Evolutionary conservation across 92 coral and sea anemone genomes (phyloP), one percentile per base, ranked within the genome.

Genomic region (Heteractis magnifica): DNA sequence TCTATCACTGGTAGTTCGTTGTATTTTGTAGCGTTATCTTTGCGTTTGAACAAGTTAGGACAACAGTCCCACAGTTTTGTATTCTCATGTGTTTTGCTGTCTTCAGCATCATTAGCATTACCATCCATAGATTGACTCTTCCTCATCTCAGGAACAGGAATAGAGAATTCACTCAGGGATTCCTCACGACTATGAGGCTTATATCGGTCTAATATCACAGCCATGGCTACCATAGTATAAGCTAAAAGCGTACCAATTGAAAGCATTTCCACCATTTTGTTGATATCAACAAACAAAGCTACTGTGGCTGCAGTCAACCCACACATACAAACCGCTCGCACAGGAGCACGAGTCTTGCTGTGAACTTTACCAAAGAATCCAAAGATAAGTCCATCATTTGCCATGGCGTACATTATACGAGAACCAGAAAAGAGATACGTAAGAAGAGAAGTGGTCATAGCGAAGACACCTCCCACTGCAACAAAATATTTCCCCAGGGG

Each of bases 241-340:
- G 98, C 98, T 4, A 88, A 80, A 5, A 94, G 82, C 10, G 98
- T 94, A n/a, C 98, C 98, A 52, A 94, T 89, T 10, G 98, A 94
- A 60, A 94, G 77, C 93, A 94, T 92, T 84, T 92, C 95, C 8
- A 92, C 95, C 26, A 94, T 68, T 19, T 94, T 94, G 13, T 78
- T 64, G 12, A 86, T 64, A 81, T 91, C 87, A 34, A 89, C 59
- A 85, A 91, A 92, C 16, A 94, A 78, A 19, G 93, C 87, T 6
- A 89, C 87, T 3, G 75, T 16, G 11, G 92, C 91, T 10, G 98
- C 87, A 20, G 72, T 75, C 53, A 89, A 16, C 73, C 98, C 94
- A 62, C 93, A 94, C 19, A 89, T 51, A n/a, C 88, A 52, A 51
- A 82, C 86, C 1, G 91, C 93, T 56, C 89, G 50, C 10, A 89